Percentiles rank a stretch among this genome's conserved stretches.
These are phyloP conservation scores for Oplegnathus fasciatus DNA, from an alignment of 2,113 vertebrate genomes.

Conservation along the genomic window DNA sequence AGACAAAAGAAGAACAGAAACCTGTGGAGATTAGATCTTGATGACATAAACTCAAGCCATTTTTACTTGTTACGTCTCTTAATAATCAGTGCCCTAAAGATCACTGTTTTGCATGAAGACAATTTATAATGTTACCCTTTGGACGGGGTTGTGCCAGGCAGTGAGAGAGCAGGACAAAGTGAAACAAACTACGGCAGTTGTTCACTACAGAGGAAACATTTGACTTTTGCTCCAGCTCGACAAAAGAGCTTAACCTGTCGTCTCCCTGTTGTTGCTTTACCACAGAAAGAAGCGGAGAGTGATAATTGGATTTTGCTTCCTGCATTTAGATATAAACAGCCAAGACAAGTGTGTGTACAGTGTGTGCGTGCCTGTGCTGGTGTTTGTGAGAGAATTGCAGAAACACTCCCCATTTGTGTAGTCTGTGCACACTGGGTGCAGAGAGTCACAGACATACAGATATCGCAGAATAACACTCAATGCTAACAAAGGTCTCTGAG, in stretches of 20 bases:
- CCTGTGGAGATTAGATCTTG: neutral
- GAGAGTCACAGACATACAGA: constrained; percentile 7
- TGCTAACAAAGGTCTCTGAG: constrained; percentile 13
- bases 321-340: constrained; percentile 2
- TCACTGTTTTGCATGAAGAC: neutral
- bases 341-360: neutral
- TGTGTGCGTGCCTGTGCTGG: neutral
- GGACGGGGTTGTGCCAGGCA: neutral
- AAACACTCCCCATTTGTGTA: neutral
- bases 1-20: neutral
- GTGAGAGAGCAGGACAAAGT: neutral
- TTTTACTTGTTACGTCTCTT: neutral
- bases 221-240: neutral
- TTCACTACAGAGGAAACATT: constrained; percentile 17
- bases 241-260: constrained; percentile 13
- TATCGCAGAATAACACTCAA: constrained; percentile 19
- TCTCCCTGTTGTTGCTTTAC: constrained; percentile 1
- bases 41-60: neutral
- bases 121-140: neutral
- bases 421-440: neutral
- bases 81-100: neutral
- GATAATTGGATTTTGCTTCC: constrained; percentile 41
- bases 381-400: neutral
- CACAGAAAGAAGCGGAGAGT: neutral
- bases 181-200: neutral